phyloP scores from a whole-genome alignment of 2,113 vertebrate species.

The Engystomops pustulosus region DNA sequence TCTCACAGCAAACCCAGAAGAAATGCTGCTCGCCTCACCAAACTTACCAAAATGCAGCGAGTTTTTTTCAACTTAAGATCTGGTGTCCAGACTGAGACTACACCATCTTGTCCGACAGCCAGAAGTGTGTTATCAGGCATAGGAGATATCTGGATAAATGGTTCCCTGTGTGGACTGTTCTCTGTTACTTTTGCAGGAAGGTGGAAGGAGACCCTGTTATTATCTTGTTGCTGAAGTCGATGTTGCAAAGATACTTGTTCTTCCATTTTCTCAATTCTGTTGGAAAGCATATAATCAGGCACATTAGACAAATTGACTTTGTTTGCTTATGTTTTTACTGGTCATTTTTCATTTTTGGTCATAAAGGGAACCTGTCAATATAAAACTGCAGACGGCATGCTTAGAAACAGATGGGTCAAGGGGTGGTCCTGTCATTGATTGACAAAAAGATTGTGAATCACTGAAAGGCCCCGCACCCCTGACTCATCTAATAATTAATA shows the following conservation, averaged over 20 bases:
- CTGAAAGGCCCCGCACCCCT: no score
- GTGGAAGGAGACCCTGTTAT: conserved; percentile 44
- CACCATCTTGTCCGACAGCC: conserved; percentile 51
- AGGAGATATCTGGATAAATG: conserved; percentile 56
- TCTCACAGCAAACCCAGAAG: no score
- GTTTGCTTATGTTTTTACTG: no score
- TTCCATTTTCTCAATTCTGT: not conserved
- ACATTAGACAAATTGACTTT: not conserved
- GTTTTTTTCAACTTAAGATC: conserved; percentile 58
- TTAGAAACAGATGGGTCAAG: no score
- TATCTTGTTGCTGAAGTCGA: not conserved
- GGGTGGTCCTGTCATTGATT: no score
- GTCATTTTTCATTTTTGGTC: no score
- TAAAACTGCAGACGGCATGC: no score
- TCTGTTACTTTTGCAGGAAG: conserved; percentile 44
- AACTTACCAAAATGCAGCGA: conserved; percentile 38
- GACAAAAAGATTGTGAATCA: no score
- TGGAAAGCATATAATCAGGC: not conserved
- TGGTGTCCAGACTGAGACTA: conserved; percentile 60
- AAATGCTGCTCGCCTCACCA: not conserved
- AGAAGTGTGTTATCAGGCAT: conserved; percentile 55
- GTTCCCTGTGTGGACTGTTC: conserved; percentile 31
- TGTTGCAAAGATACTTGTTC: not conserved
- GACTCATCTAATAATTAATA: no score
- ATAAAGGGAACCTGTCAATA: no score